Percentiles rank a stretch among this genome's conserved stretches.
These are phyloP conservation scores for Eristalinus aeneus DNA, from an alignment of 2,888 invertebrate species.

Conservation along the genomic window DNA sequence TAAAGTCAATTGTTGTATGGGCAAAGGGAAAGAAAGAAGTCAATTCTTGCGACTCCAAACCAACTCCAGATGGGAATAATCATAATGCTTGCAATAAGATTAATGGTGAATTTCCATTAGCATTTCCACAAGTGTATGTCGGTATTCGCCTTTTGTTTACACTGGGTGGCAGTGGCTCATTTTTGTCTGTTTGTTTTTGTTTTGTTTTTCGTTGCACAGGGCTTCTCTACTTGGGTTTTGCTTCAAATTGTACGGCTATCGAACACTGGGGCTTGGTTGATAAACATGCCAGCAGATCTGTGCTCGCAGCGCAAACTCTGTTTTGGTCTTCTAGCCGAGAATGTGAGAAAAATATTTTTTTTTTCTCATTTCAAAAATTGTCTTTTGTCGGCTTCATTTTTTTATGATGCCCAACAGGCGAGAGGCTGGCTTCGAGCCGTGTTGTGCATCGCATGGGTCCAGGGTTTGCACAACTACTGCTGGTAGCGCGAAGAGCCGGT, in stretches of 20 bases:
- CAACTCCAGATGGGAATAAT: slow-evolving; percentile 56
- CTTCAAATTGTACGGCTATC: slow-evolving; percentile 42
- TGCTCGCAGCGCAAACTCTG: slow-evolving; percentile 40
- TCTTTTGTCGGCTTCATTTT: slow-evolving; percentile 68
- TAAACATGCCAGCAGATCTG: slow-evolving; percentile 53
- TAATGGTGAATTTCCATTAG: slow-evolving; percentile 65
- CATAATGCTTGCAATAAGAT: slow-evolving; percentile 65
- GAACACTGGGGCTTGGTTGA: slow-evolving; percentile 48
- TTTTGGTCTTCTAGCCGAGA: slow-evolving; percentile 64
- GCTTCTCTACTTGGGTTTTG: slow-evolving; percentile 15
- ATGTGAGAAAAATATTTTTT: slow-evolving; percentile 62
- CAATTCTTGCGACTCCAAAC: not conserved
- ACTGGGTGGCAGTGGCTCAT: slow-evolving; percentile 22
- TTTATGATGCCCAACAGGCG: slow-evolving; percentile 57
- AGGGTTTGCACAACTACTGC: slow-evolving; percentile 59
- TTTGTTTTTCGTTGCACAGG: slow-evolving; percentile 12
- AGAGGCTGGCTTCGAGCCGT: slow-evolving; percentile 40
- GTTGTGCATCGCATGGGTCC: slow-evolving; percentile 24
- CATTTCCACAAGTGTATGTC: slow-evolving; percentile 59
- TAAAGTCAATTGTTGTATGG: slow-evolving; percentile 57
- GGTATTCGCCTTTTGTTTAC: slow-evolving; percentile 61
- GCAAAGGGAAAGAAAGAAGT: slow-evolving; percentile 11
- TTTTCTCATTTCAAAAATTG: slow-evolving; percentile 60
- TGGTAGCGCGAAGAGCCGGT: slow-evolving; percentile 48
- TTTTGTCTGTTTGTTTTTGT: not conserved